Percentiles rank a stretch among this genome's conserved stretches.
Evolutionary conservation across 2,113 vertebrate genomes (phyloP).

Genomic region (Alosa alosa): DNA sequence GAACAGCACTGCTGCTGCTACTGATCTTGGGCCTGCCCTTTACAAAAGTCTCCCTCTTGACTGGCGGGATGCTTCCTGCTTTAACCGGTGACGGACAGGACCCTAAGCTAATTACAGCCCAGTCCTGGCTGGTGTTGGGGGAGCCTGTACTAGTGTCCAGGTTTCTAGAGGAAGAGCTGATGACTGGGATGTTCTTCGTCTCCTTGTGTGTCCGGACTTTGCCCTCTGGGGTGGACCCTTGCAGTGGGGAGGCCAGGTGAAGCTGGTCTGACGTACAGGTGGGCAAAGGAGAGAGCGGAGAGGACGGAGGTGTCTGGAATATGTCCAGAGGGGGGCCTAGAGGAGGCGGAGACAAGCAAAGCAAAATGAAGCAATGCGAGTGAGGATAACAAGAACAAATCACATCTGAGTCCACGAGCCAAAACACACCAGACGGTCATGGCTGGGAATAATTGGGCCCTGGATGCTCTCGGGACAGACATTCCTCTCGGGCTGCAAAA

Average conservation of each 20-base stretch:
- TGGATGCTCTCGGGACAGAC: slow-evolving; percentile 33
- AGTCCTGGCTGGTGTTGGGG: slow-evolving; percentile 31
- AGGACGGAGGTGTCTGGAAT: slow-evolving; percentile 65
- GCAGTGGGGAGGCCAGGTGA: slow-evolving; percentile 29
- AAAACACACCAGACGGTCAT: neutral
- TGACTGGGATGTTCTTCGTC: slow-evolving; percentile 18
- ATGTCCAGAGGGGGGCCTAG: slow-evolving; percentile 57
- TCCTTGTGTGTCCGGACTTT: slow-evolving; percentile 14
- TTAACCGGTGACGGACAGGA: slow-evolving; percentile 32
- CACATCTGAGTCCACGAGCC: neutral
- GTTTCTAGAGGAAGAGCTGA: slow-evolving; percentile 31
- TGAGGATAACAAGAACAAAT: neutral
- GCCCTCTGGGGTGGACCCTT: slow-evolving; percentile 37
- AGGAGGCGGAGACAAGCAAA: neutral
- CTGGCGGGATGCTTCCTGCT: slow-evolving; percentile 18
- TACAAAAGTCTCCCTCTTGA: neutral
- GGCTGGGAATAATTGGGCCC: slow-evolving; percentile 11
- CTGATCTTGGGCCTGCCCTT: slow-evolving; percentile 29
- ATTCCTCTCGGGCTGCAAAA: slow-evolving; percentile 51
- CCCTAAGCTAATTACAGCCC: slow-evolving; percentile 20
- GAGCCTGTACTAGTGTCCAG: slow-evolving; percentile 42
- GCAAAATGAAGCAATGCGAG: neutral
- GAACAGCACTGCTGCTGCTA: slow-evolving; percentile 1
- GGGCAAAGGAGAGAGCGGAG: slow-evolving; percentile 43
- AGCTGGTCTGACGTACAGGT: slow-evolving; percentile 18